Evolutionary conservation across 2,797 vertebrate genomes (phyloP).

Genomic region (Tapera naevia): DNA sequence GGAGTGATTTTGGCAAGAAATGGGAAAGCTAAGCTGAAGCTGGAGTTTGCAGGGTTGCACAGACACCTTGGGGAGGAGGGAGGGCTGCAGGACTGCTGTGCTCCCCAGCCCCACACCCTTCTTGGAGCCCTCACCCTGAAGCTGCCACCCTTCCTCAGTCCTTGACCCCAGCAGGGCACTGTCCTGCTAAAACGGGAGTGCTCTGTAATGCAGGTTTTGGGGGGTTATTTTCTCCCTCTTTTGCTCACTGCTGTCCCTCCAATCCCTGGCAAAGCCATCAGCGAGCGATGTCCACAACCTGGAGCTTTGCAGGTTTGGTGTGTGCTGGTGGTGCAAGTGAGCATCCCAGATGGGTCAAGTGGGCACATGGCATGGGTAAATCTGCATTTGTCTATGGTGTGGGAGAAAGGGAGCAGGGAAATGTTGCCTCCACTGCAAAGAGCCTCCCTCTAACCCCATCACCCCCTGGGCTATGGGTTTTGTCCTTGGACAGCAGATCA

Average conservation of each 20-base stretch:
- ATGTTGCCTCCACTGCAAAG: not conserved
- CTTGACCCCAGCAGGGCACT: not conserved
- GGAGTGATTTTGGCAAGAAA: constrained; percentile 47
- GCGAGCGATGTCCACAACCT: not conserved
- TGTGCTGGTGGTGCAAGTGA: not conserved
- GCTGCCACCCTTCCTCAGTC: not conserved
- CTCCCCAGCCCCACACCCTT: not conserved
- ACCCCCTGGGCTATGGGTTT: too few relatives aligned
- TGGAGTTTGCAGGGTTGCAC: not conserved
- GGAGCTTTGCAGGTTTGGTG: not conserved
- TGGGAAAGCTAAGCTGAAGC: not conserved
- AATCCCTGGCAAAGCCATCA: not conserved
- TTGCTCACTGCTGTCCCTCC: rapidly evolving
- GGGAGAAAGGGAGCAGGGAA: not conserved
- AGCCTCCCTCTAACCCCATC: not conserved
- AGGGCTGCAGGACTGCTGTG: not conserved
- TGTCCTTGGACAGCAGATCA: rapidly evolving
- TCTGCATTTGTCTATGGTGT: rapidly evolving
- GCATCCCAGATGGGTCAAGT: rapidly evolving
- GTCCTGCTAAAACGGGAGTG: not conserved
- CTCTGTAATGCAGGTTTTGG: too few relatives aligned
- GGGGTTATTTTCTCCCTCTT: rapidly evolving
- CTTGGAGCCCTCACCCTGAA: not conserved
- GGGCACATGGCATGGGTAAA: not conserved
- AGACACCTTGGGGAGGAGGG: not conserved